Conservation (phyloP, 2,888 invertebrate genomes). For the Drosophila birchii region DNA sequence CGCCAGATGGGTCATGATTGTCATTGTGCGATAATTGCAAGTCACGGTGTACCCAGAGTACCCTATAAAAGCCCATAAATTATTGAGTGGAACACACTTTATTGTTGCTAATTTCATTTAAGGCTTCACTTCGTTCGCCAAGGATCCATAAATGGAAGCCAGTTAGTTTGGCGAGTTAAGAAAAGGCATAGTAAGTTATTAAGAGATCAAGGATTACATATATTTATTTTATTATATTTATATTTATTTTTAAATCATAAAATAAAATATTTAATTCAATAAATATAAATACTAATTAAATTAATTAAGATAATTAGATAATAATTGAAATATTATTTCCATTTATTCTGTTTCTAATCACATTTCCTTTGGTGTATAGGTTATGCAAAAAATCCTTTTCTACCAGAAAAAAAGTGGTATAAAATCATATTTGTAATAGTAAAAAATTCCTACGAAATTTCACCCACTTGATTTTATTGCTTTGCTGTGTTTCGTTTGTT, state of each 20-base stretch:
- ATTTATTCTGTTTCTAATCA: neutral
- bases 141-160: constrained; percentile 12
- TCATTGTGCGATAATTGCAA: constrained; percentile 40
- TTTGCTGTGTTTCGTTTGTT: constrained; percentile 57
- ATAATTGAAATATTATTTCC: neutral
- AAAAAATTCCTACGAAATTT: neutral
- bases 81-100: constrained; percentile 16
- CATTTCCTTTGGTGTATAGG: neutral
- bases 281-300: neutral
- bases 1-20: constrained; percentile 43
- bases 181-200: neutral
- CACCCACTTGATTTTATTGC: constrained; percentile 10
- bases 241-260: neutral
- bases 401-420: neutral
- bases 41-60: constrained; percentile 31
- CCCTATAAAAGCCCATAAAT: constrained; percentile 26
- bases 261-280: neutral
- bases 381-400: no score
- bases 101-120: constrained; percentile 31
- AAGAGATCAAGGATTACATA: neutral
- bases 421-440: neutral
- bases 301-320: neutral
- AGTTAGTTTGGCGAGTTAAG: neutral
- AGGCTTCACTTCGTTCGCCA: neutral
- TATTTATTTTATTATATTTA: no score